These are phyloP conservation scores for Myotis myotis DNA, from an alignment of 2,797 vertebrate species.

Conservation along the genomic window DNA sequence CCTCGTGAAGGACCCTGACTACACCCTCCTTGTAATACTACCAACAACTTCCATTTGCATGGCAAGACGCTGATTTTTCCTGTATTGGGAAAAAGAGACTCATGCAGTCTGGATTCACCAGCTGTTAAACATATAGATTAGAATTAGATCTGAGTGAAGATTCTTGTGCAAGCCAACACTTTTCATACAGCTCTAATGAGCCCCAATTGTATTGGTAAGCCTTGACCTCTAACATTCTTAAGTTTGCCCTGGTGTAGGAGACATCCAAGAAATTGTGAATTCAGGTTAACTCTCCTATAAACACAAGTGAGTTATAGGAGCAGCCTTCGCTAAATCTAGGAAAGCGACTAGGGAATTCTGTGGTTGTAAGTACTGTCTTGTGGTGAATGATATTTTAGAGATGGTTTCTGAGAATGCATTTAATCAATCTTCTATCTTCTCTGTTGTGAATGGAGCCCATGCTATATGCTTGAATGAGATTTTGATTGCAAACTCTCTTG, in stretches of 20 bases:
- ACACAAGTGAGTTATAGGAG: constrained; percentile 26
- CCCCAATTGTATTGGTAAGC: constrained; percentile 52
- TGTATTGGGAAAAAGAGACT: constrained; percentile 43
- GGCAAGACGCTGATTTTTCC: constrained; percentile 7
- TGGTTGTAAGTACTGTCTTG: not conserved
- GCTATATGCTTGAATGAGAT: constrained; percentile 44
- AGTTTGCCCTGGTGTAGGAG: constrained; percentile 31
- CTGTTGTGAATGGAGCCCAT: not conserved
- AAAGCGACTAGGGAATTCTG: constrained; percentile 1
- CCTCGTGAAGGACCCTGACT: not conserved
- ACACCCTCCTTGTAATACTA: not conserved
- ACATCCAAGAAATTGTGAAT: constrained; percentile 56
- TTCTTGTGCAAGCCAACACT: constrained; percentile 15
- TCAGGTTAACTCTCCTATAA: constrained; percentile 61
- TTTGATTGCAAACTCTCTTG: constrained; percentile 53
- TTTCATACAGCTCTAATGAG: constrained; percentile 68
- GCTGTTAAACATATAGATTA: constrained; percentile 65
- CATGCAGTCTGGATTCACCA: constrained; percentile 49
- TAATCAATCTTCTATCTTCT: constrained; percentile 51
- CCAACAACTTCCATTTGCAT: not conserved
- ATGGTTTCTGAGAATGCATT: constrained; percentile 43
- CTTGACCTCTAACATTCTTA: constrained; percentile 60
- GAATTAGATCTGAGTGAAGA: constrained; percentile 48
- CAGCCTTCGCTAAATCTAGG: constrained; percentile 2
- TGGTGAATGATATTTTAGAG: constrained; percentile 27